Evolutionary conservation across 2,113 vertebrate genomes (phyloP).

Genomic region (Pluvianellus socialis): DNA sequence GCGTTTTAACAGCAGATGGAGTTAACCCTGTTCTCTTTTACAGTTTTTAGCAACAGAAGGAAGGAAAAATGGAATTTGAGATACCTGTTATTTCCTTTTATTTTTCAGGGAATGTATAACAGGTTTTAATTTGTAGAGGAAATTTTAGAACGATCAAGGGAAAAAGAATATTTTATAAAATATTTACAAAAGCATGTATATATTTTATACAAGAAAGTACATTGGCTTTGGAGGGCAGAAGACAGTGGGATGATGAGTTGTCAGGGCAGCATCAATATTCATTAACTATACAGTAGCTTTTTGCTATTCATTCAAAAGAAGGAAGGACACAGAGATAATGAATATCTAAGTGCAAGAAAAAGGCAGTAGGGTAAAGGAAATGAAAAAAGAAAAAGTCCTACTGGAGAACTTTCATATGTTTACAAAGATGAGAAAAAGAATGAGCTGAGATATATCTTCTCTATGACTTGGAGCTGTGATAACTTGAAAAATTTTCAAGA

Average conservation of each 20-base stretch:
- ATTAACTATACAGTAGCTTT: neutral
- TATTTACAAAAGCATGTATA: neutral
- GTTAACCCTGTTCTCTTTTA: neutral
- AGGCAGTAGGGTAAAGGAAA: neutral
- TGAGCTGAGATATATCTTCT: neutral
- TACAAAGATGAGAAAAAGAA: neutral
- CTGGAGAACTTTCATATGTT: neutral
- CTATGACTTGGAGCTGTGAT: neutral
- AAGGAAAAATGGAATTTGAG: neutral
- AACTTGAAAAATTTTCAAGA: conserved; percentile 23
- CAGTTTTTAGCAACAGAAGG: neutral
- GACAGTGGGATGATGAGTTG: neutral
- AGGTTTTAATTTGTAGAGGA: neutral
- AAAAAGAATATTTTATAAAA: neutral
- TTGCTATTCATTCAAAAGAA: neutral
- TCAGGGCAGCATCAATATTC: neutral
- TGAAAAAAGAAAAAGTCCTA: neutral
- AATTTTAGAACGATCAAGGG: neutral
- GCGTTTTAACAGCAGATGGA: neutral
- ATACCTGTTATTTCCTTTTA: neutral
- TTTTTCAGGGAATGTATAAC: neutral
- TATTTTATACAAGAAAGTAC: neutral
- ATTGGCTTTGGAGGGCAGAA: neutral
- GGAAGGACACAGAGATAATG: neutral
- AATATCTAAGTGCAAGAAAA: neutral